phyloP scores from a whole-genome alignment of 2,888 invertebrate genomes.

The Galeruca laticollis region DNA sequence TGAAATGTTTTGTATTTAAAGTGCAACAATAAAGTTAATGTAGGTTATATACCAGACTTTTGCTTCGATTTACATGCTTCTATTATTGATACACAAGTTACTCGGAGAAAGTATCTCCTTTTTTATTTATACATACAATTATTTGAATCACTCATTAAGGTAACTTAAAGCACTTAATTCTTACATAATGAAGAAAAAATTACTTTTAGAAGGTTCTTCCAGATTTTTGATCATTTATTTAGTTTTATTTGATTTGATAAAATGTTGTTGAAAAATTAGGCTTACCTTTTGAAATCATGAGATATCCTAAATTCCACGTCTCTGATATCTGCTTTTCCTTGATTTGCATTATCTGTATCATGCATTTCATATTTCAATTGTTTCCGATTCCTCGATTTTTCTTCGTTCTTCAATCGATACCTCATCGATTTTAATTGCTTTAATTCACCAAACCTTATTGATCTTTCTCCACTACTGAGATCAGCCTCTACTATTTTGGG shows the following conservation, averaged over 20 bases:
- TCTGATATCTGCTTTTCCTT: slow-evolving; percentile 62
- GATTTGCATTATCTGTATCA: slow-evolving; percentile 74
- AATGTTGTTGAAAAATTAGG: too few species aligned
- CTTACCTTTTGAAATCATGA: slow-evolving; percentile 71
- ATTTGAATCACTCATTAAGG: too few species aligned
- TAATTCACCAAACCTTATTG: slow-evolving; percentile 89
- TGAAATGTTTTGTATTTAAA: too few species aligned
- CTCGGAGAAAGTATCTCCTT: neutral
- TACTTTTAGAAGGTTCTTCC: too few species aligned
- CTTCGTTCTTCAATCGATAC: slow-evolving; percentile 67
- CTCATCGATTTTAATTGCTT: slow-evolving; percentile 84
- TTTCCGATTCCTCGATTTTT: slow-evolving; percentile 79
- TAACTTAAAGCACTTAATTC: too few species aligned
- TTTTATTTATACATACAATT: neutral
- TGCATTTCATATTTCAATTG: slow-evolving; percentile 79
- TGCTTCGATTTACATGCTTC: too few species aligned
- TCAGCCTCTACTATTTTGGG: slow-evolving; percentile 57
- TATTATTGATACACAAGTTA: too few species aligned
- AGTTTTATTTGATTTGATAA: too few species aligned
- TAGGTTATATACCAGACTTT: too few species aligned
- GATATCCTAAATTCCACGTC: slow-evolving; percentile 78
- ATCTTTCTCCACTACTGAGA: slow-evolving; percentile 80
- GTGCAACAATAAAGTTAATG: too few species aligned
- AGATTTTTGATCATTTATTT: too few species aligned
- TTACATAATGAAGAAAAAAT: too few species aligned